Percentiles rank a stretch among this genome's conserved stretches.
Evolutionary conservation across 2,888 invertebrate species (phyloP).

Genomic region (Cephalotes varians): DNA sequence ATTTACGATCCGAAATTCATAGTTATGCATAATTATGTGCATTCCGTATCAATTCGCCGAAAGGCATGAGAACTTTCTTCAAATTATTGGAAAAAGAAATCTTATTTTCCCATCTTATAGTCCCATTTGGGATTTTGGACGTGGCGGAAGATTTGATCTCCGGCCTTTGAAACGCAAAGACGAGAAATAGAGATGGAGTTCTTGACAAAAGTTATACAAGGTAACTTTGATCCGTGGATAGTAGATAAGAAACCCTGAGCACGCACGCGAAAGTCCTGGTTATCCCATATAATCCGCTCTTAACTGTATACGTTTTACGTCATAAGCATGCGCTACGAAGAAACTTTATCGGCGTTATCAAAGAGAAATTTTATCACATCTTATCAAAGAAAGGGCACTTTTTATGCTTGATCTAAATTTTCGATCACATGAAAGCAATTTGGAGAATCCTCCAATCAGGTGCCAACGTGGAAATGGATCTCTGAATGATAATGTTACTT

Average conservation of each 20-base stretch:
- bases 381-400: neutral
- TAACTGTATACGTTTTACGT: constrained; percentile 4
- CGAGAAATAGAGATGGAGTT: constrained; percentile 15
- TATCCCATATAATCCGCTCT: neutral
- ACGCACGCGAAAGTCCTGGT: neutral
- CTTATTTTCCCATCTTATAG: constrained; percentile 27
- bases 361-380: constrained; percentile 4
- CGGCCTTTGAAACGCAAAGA: constrained; percentile 8
- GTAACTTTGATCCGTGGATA: constrained; percentile 1
- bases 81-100: constrained; percentile 36
- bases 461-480: neutral
- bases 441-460: constrained; percentile 7
- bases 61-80: neutral
- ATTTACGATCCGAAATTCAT: neutral
- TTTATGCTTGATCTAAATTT: neutral
- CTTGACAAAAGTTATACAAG: constrained; percentile 24
- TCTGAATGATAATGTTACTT: neutral
- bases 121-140: constrained; percentile 18
- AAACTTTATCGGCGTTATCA: constrained; percentile 10
- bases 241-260: constrained; percentile 17
- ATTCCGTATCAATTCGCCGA: neutral
- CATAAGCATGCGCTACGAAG: neutral
- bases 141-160: constrained; percentile 23
- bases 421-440: constrained; percentile 21
- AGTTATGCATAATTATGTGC: too few relatives aligned